Conservation (phyloP, 2,888 invertebrate species). For the Eremobia ochroleuca region DNA sequence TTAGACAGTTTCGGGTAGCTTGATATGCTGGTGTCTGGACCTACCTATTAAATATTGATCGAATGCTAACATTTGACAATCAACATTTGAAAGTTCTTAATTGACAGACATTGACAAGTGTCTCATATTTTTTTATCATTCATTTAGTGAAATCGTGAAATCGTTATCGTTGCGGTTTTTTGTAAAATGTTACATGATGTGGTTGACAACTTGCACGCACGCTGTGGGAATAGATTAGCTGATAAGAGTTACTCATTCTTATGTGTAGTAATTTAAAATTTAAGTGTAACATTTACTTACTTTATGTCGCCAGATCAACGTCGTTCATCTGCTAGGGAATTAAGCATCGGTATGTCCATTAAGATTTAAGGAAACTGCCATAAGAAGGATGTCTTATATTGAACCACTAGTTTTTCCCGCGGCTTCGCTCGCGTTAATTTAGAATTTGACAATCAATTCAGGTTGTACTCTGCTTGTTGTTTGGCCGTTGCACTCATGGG, state of each 20-base stretch:
- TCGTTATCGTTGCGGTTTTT: conserved; percentile 22
- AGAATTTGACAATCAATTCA: too few species aligned
- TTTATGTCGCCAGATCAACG: conserved; percentile 1
- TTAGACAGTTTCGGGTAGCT: too few species aligned
- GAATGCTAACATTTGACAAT: conserved; percentile 35
- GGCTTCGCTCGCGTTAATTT: too few species aligned
- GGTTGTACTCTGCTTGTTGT: too few species aligned
- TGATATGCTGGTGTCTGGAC: too few species aligned
- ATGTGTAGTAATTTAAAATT: conserved; percentile 23
- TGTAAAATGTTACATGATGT: conserved; percentile 19
- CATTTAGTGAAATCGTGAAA: conserved; percentile 41
- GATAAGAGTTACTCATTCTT: conserved; percentile 47
- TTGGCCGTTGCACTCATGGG: too few species aligned
- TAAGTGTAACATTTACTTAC: not conserved
- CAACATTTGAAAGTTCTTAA: conserved; percentile 46
- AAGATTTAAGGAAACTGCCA: not conserved
- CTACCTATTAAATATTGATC: conserved; percentile 9
- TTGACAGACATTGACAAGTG: conserved; percentile 31
- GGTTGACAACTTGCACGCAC: conserved; percentile 46
- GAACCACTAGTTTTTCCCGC: too few species aligned
- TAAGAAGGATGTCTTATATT: not conserved
- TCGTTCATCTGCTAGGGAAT: not conserved
- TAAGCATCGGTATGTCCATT: too few species aligned
- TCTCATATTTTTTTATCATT: conserved; percentile 24
- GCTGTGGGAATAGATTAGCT: conserved; percentile 35